Percentiles rank a stretch among this genome's conserved stretches.
phyloP scores from a whole-genome alignment of 1,140 invertebrate genomes.

The Plectrocnemia conspersa region DNA sequence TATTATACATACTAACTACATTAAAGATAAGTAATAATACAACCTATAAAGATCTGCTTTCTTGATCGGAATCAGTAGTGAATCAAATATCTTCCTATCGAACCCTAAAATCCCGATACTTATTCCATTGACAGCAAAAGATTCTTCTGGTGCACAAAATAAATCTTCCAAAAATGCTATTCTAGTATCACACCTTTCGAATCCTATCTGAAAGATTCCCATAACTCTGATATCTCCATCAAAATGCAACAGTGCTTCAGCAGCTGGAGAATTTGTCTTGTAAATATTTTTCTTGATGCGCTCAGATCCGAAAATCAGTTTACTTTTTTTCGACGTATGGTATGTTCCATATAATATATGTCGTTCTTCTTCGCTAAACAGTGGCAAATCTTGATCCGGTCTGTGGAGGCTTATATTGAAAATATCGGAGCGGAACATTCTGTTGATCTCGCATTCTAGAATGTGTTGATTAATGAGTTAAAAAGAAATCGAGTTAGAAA shows the following conservation, averaged over 20 bases:
- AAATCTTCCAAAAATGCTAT: conserved; percentile 20
- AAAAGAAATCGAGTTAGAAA: too few relatives aligned
- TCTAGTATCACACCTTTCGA: conserved; percentile 2
- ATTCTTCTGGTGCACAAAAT: conserved; percentile 19
- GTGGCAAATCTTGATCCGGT: conserved; percentile 23
- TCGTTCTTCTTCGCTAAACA: too few relatives aligned
- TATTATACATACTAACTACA: not conserved
- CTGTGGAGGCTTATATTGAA: conserved; percentile 52
- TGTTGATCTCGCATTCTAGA: conserved; percentile 56
- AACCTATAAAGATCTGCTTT: not conserved
- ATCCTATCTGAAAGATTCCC: not conserved
- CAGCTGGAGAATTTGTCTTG: not conserved
- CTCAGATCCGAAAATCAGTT: too few relatives aligned
- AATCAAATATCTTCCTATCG: not conserved
- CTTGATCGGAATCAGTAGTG: not conserved
- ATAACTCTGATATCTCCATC: not conserved
- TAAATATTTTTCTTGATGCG: too few relatives aligned
- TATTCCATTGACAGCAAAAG: not conserved
- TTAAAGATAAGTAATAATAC: not conserved
- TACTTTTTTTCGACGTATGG: too few relatives aligned
- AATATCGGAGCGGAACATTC: conserved; percentile 55
- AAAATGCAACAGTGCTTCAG: not conserved
- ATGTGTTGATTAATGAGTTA: too few relatives aligned
- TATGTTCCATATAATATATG: too few relatives aligned
- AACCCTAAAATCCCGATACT: not conserved